Base-by-base conservation (phyloP, 2,797 vertebrate species). In the Gymnothorax reevesii region DNA sequence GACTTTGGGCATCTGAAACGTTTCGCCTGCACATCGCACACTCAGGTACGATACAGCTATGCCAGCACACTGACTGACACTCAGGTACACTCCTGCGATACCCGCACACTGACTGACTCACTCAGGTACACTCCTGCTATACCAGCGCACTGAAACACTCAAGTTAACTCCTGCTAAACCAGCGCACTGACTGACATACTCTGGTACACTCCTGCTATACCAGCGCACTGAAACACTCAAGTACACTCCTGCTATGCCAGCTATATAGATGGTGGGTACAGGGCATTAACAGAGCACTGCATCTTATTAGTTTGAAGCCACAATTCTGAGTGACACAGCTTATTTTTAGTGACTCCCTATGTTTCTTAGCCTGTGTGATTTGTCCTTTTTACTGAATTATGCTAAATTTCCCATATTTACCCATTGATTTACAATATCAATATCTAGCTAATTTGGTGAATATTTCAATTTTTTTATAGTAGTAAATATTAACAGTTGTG, bases 1-100 rank as follows among this genome's bases (percentile, higher is more conserved):
- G 98, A 99, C 92, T 99, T 99, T 0, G 98, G 98, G 57, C 97
- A 99, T 92, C 94, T 98, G 88, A 99, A 99, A 90, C 97, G 98
- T 85, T 99, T 98, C 0, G 98, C 98, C 0, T 99, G 98, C 92
- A 99, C 98, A 0, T 94, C 98, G 9, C 97, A 99, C 89, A 99
- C 98, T 27, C 98, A 99, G 97, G 98, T 98, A 60, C 82, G n/a
- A n/a, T n/a, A n/a, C n/a, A n/a, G 33, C 33, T 42, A 42, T 42
- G 2, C 33, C 33, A 42, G 33, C 33, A 42, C 33, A 42, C 33
- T 42, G 33, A 42, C 33, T 42, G 33, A 42, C 33, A 42, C 33
- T 42, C 33, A 42, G 33, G 33, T 42, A 2, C 33, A 42, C 33
- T 42, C 33, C 33, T 42, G 33, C 33, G 1, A 42, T 42, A 42